Conservation (phyloP, 2,113 vertebrate species). For the Pteropus alecto region DNA sequence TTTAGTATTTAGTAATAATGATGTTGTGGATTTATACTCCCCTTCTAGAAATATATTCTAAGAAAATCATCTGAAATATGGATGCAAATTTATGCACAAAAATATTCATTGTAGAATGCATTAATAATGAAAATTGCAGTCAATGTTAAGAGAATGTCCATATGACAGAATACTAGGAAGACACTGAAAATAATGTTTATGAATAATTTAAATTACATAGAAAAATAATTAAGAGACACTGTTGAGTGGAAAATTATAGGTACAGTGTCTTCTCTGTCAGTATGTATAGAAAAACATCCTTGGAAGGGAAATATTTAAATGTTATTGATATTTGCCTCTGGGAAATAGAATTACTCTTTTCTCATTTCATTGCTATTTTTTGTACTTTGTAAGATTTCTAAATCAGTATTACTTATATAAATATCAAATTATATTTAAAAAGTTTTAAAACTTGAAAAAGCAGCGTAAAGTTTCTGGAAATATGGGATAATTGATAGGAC, state of each 20-base stretch:
- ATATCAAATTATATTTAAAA: slow-evolving; percentile 8
- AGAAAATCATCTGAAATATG: not conserved
- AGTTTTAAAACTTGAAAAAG: slow-evolving; percentile 20
- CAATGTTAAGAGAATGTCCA: slow-evolving; percentile 9
- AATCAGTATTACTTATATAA: not conserved
- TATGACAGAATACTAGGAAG: slow-evolving; percentile 34
- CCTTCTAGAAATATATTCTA: not conserved
- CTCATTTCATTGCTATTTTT: not conserved
- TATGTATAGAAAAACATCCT: not conserved
- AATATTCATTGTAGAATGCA: not conserved
- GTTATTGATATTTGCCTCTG: slow-evolving; percentile 1
- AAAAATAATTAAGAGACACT: slow-evolving; percentile 11
- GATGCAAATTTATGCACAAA: slow-evolving; percentile 48
- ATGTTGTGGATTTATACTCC: not conserved
- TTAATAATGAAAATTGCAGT: slow-evolving; percentile 50
- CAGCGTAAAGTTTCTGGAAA: not conserved
- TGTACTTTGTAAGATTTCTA: not conserved
- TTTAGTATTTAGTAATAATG: not conserved
- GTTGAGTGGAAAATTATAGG: not conserved
- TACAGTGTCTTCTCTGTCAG: not conserved
- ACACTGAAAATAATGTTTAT: not conserved
- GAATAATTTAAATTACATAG: slow-evolving; percentile 42
- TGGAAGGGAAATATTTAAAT: not conserved
- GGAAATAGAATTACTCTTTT: not conserved
- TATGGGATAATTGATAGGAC: not conserved